Evolutionary conservation across 1,140 invertebrate species (phyloP), one percentile per base, ranked within the genome.

Genomic region (Leptinotarsa defecta): DNA sequence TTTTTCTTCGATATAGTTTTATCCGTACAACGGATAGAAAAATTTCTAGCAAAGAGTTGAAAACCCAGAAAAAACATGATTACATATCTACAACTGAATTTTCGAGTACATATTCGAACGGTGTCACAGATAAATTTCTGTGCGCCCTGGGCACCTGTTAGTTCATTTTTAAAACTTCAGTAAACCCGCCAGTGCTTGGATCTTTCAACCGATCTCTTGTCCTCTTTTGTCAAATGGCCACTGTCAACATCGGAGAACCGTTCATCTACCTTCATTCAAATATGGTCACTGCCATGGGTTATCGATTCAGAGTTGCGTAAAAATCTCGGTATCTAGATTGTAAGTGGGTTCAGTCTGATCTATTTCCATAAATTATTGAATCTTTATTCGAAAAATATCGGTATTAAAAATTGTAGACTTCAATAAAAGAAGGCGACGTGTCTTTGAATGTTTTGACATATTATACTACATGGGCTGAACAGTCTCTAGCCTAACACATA

Each of bases 131-230:
- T 57, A 15, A 57, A 13, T 57, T 19, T 57, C 20, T 67, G 49
- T 48, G 48, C 64, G 19, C 48, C 43, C 19, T 13, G 17, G 69
- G 68, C 74, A 75, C 74, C 74, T 75, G 74, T 75, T 75, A 57
- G 69, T 75, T 71, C 74, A 75, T 71, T 75, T 75, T 74, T 48
- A 63, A 71, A 75, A 71, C 24, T 43, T 67, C 43, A 70, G 67
- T 67, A 27, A 74, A 74, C 68, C 74, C 69, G 74, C 69, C 15
- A 57, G 69, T 43, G 71, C 19, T 73, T 20, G 57, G 48, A 34
- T 24, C 68, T 20, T 20, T 20, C 19, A 11, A 71, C 69, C 19
- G 69, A 20, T 52, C 69, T 20, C 69, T 24, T 20, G 69, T 20
- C n/a, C 52, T 57, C 48, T 71, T 48, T 24, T 43, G 48, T 71